phyloP scores from a whole-genome alignment of 2,113 vertebrate genomes.

The Labrus mixtus region DNA sequence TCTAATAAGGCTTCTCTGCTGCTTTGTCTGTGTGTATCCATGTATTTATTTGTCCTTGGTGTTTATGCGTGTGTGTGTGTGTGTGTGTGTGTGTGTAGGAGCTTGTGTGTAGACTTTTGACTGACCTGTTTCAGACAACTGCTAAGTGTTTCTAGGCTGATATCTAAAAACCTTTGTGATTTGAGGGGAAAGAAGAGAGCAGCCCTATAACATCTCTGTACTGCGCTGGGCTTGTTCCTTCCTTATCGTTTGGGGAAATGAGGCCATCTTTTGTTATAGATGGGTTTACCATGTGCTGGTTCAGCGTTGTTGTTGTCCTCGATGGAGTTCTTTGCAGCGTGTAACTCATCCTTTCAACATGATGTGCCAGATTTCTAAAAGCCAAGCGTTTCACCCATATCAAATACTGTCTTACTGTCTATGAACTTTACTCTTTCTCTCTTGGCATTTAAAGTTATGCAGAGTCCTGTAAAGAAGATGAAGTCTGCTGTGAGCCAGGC shows the following conservation, averaged over 20 bases:
- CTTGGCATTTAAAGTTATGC: constrained; percentile 5
- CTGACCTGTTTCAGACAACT: constrained; percentile 74
- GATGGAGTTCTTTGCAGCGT: constrained; percentile 25
- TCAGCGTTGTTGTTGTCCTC: constrained; percentile 50
- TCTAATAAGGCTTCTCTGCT: constrained; percentile 59
- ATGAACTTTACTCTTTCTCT: constrained; percentile 18
- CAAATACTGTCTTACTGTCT: constrained; percentile 23
- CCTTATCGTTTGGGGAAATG: constrained; percentile 54
- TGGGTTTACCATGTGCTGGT: constrained; percentile 44
- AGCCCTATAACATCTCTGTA: constrained; percentile 3
- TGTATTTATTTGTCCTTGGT: constrained; percentile 21
- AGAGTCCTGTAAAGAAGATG: constrained; percentile 9
- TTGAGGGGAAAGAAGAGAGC: constrained; percentile 21
- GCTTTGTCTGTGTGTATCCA: constrained; percentile 23
- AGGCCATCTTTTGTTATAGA: constrained; percentile 67
- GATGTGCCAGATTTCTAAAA: constrained; percentile 33
- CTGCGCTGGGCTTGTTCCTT: neutral
- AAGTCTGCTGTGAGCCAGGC: constrained; percentile 31
- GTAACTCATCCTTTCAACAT: constrained; percentile 47
- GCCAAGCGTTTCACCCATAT: constrained; percentile 46
- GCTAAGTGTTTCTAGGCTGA: constrained; percentile 7
- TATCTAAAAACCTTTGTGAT: constrained; percentile 46
- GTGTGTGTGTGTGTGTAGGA: constrained; percentile 32
- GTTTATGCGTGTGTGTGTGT: constrained; percentile 35
- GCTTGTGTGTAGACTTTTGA: constrained; percentile 50